Conservation (phyloP, 2,113 vertebrate genomes). For the Malurus alboscapulatus region DNA sequence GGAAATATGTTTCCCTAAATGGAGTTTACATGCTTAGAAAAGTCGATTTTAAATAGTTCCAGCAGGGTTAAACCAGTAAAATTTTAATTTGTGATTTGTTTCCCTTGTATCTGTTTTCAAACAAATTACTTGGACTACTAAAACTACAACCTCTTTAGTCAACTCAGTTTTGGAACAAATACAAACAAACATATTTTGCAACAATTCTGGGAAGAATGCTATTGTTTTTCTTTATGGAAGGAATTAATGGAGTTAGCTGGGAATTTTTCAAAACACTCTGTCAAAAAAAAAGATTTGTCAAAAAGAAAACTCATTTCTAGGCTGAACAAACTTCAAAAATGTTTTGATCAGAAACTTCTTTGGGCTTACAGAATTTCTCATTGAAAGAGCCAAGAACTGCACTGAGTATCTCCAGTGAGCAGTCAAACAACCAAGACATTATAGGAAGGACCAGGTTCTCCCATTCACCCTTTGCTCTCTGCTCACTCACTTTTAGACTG, state of each 20-base stretch:
- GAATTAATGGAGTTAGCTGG: not conserved
- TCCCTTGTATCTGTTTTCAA: not conserved
- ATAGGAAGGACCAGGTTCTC: not conserved
- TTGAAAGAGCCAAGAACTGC: not conserved
- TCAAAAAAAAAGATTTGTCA: not conserved
- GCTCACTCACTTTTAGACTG: not conserved
- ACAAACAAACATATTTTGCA: not conserved
- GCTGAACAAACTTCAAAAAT: not conserved
- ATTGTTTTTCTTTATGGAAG: not conserved
- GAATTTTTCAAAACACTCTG: not conserved
- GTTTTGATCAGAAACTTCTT: not conserved
- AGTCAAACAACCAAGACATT: not conserved
- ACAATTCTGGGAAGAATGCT: not conserved
- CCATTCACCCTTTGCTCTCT: not conserved
- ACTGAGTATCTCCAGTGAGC: not conserved
- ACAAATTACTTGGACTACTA: not conserved
- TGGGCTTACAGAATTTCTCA: not conserved
- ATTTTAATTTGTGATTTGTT: not conserved
- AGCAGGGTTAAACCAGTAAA: not conserved
- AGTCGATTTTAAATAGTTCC: not conserved
- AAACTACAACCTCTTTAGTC: not conserved
- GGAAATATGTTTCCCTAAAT: not conserved
- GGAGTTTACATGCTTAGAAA: not conserved
- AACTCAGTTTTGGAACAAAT: slow-evolving; percentile 9
- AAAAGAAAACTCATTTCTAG: not conserved